Evolutionary conservation across 1,140 invertebrate species (phyloP).

Genomic region (Drosophila parabipectinata): DNA sequence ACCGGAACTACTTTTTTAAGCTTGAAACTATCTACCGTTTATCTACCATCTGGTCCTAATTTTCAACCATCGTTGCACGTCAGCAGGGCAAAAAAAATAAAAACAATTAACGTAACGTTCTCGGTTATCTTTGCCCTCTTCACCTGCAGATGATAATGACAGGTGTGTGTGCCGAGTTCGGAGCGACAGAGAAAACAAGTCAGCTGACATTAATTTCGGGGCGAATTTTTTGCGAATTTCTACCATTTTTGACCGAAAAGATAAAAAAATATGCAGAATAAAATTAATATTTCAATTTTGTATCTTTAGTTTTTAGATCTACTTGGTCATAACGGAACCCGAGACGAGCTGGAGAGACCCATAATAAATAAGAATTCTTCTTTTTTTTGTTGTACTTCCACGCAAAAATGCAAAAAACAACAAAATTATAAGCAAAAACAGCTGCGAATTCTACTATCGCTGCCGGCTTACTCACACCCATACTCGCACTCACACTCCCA

Average conservation of each 20-base stretch:
- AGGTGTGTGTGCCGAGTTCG: constrained; percentile 36
- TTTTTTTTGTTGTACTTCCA: neutral
- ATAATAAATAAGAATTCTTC: neutral
- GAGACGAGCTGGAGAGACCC: too few relatives aligned
- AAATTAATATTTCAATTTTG: too few relatives aligned
- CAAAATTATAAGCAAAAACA: constrained; percentile 58
- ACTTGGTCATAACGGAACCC: too few relatives aligned
- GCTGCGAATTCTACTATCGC: constrained; percentile 57
- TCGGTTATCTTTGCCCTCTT: constrained; percentile 26
- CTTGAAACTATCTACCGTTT: neutral
- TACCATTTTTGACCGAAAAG: too few relatives aligned
- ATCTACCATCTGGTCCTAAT: constrained; percentile 30
- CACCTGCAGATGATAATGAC: constrained; percentile 33
- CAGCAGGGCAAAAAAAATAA: constrained; percentile 3
- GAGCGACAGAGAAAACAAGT: constrained; percentile 30
- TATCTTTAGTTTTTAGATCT: too few relatives aligned
- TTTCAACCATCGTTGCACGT: constrained; percentile 16
- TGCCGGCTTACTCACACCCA: constrained; percentile 31
- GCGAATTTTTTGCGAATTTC: constrained; percentile 18
- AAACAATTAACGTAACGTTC: constrained; percentile 37
- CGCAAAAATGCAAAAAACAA: constrained; percentile 12
- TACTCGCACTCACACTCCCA: too few relatives aligned
- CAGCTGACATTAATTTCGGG: constrained; percentile 67
- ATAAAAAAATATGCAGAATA: too few relatives aligned
- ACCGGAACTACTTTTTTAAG: neutral